phyloP scores from a whole-genome alignment of 2,797 vertebrate species.

The Aldrovandia affinis region DNA sequence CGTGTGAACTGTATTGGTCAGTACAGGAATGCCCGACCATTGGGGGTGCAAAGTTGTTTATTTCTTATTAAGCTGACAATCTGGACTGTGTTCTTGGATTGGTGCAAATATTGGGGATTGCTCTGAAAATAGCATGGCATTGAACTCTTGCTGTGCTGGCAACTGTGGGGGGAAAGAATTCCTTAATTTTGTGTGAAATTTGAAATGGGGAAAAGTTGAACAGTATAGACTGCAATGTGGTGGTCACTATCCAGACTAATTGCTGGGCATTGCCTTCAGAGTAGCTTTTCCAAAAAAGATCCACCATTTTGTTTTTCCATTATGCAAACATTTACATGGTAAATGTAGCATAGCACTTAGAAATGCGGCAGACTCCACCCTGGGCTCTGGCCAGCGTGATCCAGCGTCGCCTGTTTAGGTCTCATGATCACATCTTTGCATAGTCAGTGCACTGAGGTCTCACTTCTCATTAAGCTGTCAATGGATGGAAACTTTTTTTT shows the following conservation, averaged over 20 bases:
- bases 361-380: not conserved
- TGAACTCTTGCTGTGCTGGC: not conserved
- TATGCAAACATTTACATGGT: not conserved
- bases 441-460: not conserved
- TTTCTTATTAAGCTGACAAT: too few species aligned
- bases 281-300: not conserved
- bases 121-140: not conserved
- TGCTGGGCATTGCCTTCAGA: not conserved
- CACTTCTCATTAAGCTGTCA: not conserved
- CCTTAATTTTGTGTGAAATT: not conserved
- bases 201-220: not conserved
- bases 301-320: not conserved
- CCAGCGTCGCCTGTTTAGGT: not conserved
- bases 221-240: not conserved
- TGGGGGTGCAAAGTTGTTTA: too few species aligned
- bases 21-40: too few species aligned
- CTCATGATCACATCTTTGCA: not conserved
- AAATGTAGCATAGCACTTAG: not conserved
- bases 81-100: not conserved
- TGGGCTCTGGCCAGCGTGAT: not conserved
- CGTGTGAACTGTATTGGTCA: too few species aligned
- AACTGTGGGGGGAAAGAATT: not conserved
- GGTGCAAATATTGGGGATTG: not conserved
- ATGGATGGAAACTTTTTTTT: not conserved
- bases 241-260: not conserved